These are phyloP conservation scores for Tachycineta bicolor DNA, from an alignment of 2,113 vertebrate genomes.

Conservation along the genomic window DNA sequence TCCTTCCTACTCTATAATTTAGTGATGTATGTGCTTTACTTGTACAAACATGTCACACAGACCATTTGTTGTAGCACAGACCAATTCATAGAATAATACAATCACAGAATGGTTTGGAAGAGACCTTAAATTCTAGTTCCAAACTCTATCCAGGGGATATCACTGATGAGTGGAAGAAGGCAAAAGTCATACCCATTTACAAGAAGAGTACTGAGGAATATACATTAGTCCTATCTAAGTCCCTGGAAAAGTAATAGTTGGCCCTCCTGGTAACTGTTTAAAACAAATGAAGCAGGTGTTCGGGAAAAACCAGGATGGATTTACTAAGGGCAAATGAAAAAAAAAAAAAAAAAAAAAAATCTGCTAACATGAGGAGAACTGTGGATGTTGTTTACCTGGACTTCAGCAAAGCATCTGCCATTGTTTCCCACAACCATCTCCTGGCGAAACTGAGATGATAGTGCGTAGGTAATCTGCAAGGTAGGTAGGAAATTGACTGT, in stretches of 20 bases:
- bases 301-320: background rate
- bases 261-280: background rate
- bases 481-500: background rate
- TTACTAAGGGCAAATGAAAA: background rate
- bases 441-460: background rate
- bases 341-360: background rate
- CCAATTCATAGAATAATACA: background rate
- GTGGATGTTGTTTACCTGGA: background rate
- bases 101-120: background rate
- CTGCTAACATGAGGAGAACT: background rate
- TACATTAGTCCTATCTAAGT: background rate
- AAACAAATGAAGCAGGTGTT: background rate
- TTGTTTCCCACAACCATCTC: background rate
- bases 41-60: background rate
- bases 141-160: background rate
- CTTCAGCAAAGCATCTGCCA: background rate
- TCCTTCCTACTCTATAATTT: background rate
- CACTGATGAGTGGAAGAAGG: background rate
- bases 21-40: background rate
- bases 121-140: background rate
- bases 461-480: background rate
- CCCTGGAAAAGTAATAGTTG: background rate
- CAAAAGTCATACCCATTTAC: background rate
- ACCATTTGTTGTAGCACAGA: background rate
- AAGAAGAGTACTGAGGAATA: background rate